phyloP scores from a whole-genome alignment of 2,888 invertebrate species.

The Magallana nippona region DNA sequence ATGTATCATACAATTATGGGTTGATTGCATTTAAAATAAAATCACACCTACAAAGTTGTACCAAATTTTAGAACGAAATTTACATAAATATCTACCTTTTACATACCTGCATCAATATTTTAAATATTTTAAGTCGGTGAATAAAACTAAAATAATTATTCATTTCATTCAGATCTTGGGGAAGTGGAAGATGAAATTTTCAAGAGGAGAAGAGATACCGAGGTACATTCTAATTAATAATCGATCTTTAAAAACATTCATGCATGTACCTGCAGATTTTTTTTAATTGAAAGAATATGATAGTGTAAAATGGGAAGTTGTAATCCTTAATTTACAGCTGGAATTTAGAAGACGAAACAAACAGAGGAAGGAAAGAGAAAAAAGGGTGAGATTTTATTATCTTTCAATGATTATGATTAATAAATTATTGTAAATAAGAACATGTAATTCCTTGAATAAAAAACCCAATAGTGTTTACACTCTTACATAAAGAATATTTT shows the following conservation, averaged over 20 bases:
- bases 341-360: conserved; percentile 84
- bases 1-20: too few species aligned
- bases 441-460: too few species aligned
- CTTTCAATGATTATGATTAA: background rate
- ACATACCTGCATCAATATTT: background rate
- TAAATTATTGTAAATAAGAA: too few species aligned
- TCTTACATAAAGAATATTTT: too few species aligned
- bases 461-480: too few species aligned
- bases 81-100: background rate
- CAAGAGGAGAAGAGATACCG: conserved; percentile 92
- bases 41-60: too few species aligned
- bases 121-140: background rate
- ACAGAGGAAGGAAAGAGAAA: conserved; percentile 83
- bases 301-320: background rate
- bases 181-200: conserved; percentile 98
- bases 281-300: background rate
- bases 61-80: too few species aligned
- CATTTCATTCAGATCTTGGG: conserved; percentile 86
- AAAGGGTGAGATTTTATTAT: conserved; percentile 76
- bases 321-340: conserved; percentile 78
- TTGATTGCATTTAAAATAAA: too few species aligned
- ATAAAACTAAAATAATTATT: background rate
- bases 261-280: too few species aligned
- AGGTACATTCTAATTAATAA: conserved; percentile 79
- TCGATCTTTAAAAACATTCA: background rate